A percentile compares a stretch with the other conserved stretches of the same genome.
These are phyloP conservation scores for Edolisoma coerulescens DNA, from an alignment of 2,113 vertebrate species.

Conservation along the genomic window DNA sequence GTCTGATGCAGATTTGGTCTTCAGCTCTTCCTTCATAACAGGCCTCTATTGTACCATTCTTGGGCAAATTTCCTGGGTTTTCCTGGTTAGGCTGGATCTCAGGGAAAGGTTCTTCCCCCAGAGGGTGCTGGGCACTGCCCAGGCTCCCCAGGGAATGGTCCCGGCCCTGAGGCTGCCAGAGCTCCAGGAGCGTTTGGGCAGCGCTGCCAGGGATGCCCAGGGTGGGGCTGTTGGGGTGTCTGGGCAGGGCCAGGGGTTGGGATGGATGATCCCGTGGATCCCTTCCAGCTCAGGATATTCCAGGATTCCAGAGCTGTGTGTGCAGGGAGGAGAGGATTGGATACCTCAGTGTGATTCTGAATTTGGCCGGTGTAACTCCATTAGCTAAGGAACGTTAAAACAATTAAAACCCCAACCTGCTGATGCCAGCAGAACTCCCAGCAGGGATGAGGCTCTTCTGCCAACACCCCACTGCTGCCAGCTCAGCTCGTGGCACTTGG, in stretches of 20 bases:
- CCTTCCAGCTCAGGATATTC: background rate
- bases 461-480: background rate
- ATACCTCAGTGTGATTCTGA: background rate
- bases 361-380: background rate
- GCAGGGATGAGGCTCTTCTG: background rate
- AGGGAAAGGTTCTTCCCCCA: background rate
- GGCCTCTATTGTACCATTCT: background rate
- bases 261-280: fast-evolving
- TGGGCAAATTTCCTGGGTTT: background rate
- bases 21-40: background rate
- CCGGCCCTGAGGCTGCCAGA: background rate
- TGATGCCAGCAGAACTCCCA: background rate
- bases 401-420: background rate
- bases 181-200: background rate
- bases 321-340: background rate
- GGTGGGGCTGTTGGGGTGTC: background rate
- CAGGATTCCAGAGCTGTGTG: background rate
- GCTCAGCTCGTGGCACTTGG: background rate
- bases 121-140: background rate
- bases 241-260: fast-evolving
- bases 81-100: background rate
- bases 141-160: background rate
- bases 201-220: fast-evolving
- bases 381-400: background rate
- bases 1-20: background rate